Base-by-base conservation (phyloP, 2,888 invertebrate species). In the Lithosia quadra region DNA sequence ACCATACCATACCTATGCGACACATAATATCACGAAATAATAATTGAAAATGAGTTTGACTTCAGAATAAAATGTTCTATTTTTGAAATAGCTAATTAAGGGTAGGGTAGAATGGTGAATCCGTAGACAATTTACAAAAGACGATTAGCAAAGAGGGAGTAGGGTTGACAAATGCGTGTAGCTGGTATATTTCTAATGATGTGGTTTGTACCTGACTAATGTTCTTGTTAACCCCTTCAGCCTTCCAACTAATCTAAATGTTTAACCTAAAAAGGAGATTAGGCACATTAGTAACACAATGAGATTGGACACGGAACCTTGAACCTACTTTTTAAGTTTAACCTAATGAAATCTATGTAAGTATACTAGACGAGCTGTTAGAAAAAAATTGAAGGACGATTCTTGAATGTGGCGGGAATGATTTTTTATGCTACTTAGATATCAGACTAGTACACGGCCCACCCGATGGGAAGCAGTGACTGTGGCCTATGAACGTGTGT, bases 191-290 rank as follows among this genome's bases (percentile, higher is more conserved):
- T 24, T 24, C 24, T 56, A 56, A 56, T 56, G 22, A 56, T 15
- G 22, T 24, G 56, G 56, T 56, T 24, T 56, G 22, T 22, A 24
- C 56, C 22, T 56, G 24, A 49, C 49, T 49, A 49, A 49, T 49
- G 49, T 49, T 49, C 49, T n/a, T 49, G 49, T 49, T 49, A 49
- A 56, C 22, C 24, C 28, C 22, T 13, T 5, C 18, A 49, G n/a
- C 24, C 28, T 13, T 13, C 7, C 18, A 49, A 49, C 56, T 24
- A 56, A 24, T 24, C 22, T 56, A 56, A 49, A 18, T 9, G n/a
- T 49, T 49, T 49, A 8, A 49, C 49, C 49, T 49, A 49, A 49
- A 49, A 49, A 49, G 49, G 49, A 49, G 49, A 49, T n/a, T 49
- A 49, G 5, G 8, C 8, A 33, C 49, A 49, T 43, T 49, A 49